Base-by-base conservation (phyloP, 2,888 invertebrate genomes). In the Leptarthrus brevirostris region DNA sequence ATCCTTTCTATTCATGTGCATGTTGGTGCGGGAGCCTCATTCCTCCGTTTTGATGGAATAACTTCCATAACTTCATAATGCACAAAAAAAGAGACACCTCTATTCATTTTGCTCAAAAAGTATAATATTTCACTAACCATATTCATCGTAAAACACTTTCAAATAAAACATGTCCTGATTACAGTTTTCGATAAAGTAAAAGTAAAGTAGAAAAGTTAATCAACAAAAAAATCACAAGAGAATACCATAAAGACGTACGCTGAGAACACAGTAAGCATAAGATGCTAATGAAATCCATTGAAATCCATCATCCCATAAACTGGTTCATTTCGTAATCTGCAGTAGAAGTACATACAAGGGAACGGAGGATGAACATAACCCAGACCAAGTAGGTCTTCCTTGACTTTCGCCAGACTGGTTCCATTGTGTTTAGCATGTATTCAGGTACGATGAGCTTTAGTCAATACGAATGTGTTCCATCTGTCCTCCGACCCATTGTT, bases 381-480 rank as follows among this genome's bases (percentile, higher is more conserved):
- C 26, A 66, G 66, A n/a, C 66, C 26, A 10, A 66, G 49, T 26
- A 47, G 66, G 66, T 66, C 49, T 66, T 14, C 47, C 47, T 66
- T 47, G 66, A 66, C 66, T 66, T 66, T 66, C 47, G 49, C 47
- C 66, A 66, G 49, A 66, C 66, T 66, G 66, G 10, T 66, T 36
- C 66, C 49, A 66, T 66, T 66, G 66, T 66, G 47, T 10, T 6
- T 10, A 16, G 26, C 66, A 49, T 49, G 49, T 49, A 66, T 74
- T 72, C 72, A 72, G 72, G 74, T 74, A 72, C 72, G 56, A 66
- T 72, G 64, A 56, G 54, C 74, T 72, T 74, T 72, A 74, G 66
- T 74, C 74, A 74, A 74, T 74, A 54, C 30, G 72, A 74, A 72
- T 74, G 66, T 74, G 61, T 74, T 72, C 74, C 66, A 74, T 74